Percentiles rank a stretch among this genome's conserved stretches.
These are phyloP conservation scores for Macheiramphus alcinus DNA, from an alignment of 2,113 vertebrate genomes.

Conservation along the genomic window DNA sequence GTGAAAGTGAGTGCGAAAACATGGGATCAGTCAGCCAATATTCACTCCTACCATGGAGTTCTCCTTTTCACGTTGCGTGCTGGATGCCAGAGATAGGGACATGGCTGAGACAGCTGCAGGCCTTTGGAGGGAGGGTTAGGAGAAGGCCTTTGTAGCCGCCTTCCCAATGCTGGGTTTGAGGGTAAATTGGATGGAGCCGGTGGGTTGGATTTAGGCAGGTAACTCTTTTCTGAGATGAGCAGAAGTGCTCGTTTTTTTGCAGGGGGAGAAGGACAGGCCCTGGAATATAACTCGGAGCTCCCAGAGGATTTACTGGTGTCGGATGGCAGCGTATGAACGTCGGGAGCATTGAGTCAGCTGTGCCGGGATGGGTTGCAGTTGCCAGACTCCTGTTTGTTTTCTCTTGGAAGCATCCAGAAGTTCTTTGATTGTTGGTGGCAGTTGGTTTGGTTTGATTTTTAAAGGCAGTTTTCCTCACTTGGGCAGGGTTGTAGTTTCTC, in stretches of 20 bases:
- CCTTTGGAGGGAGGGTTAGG: background rate
- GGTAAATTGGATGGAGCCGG: background rate
- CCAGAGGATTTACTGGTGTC: background rate
- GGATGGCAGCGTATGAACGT: rapidly evolving
- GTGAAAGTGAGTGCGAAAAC: background rate
- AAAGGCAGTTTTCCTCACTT: background rate
- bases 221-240: background rate
- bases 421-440: background rate
- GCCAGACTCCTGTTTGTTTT: background rate
- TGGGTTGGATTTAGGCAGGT: background rate
- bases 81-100: background rate
- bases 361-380: background rate
- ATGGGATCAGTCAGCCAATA: background rate
- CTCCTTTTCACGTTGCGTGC: rapidly evolving
- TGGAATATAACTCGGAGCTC: background rate
- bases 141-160: background rate
- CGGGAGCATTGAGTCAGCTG: rapidly evolving
- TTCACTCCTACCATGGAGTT: background rate
- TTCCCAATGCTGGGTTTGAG: background rate
- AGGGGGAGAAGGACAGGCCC: background rate
- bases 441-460: background rate
- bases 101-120: background rate
- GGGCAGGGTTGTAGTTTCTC: background rate
- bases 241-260: background rate
- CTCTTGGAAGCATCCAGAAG: background rate